Percentiles rank a stretch among this genome's conserved stretches.
Conservation (phyloP, 2,113 vertebrate species). For the Glaucidium brasilianum region DNA sequence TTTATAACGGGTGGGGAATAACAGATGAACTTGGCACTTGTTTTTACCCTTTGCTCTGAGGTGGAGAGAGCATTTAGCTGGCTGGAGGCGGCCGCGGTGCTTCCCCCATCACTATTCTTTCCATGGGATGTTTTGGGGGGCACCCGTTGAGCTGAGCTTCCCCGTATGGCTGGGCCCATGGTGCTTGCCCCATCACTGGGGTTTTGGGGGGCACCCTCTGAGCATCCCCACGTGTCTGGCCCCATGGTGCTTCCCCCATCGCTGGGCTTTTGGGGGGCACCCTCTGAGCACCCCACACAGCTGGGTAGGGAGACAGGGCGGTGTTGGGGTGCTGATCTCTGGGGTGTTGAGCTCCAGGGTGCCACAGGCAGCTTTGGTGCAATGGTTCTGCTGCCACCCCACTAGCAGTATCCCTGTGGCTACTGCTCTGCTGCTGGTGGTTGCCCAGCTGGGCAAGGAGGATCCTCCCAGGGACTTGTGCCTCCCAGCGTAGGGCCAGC, state of each 20-base stretch:
- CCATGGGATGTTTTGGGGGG: background rate
- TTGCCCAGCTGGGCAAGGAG: background rate
- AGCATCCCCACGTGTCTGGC: background rate
- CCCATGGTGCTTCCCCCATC: no score
- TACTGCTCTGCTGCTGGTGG: background rate
- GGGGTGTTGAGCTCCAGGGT: background rate
- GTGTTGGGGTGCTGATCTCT: no score
- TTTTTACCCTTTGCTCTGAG: no score
- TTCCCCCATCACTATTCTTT: background rate
- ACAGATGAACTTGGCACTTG: background rate
- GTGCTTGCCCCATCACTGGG: no score
- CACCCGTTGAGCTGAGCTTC: no score
- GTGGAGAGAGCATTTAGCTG: rapidly evolving
- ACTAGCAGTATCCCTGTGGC: no score
- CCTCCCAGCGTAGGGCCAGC: background rate
- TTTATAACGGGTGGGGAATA: background rate
- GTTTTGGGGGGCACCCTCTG: no score
- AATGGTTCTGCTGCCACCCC: background rate
- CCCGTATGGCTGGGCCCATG: no score
- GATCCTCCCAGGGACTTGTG: background rate
- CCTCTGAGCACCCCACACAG: no score
- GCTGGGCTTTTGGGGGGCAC: no score
- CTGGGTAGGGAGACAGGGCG: no score
- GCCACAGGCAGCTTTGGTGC: background rate
- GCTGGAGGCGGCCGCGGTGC: rapidly evolving